These are phyloP conservation scores for Myiotriccus ornatus DNA, from an alignment of 2,797 vertebrate genomes.

Conservation along the genomic window DNA sequence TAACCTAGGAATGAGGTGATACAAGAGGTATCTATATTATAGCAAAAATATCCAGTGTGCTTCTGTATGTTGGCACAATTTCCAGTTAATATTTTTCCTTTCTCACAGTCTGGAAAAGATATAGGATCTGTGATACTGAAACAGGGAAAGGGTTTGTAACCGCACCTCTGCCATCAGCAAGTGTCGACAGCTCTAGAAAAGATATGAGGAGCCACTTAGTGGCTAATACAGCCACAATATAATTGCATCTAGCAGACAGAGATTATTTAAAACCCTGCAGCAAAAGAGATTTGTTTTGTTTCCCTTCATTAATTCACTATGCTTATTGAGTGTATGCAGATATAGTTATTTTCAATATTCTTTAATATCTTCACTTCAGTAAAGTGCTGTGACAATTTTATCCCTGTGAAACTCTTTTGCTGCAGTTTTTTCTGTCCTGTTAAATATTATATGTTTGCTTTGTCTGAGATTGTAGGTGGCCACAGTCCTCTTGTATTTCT, in stretches of 20 bases:
- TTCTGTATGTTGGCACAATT: neutral
- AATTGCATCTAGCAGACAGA: neutral
- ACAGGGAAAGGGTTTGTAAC: neutral
- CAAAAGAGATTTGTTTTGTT: neutral
- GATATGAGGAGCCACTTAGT: neutral
- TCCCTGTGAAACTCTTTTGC: neutral
- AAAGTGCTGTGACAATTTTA: neutral
- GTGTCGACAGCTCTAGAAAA: neutral
- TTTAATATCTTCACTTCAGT: neutral
- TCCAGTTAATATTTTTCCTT: neutral
- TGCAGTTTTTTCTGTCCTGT: neutral
- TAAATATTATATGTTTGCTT: neutral
- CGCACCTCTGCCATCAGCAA: neutral
- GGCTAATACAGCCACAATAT: neutral
- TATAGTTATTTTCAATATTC: neutral
- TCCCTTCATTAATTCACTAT: neutral
- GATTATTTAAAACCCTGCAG: neutral
- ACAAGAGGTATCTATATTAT: neutral
- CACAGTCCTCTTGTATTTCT: neutral
- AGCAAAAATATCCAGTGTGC: neutral
- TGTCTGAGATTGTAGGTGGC: neutral
- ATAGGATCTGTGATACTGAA: neutral
- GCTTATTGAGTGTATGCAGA: neutral
- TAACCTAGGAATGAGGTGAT: neutral
- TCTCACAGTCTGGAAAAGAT: neutral